Percentiles rank a stretch among this genome's conserved stretches.
Evolutionary conservation across 2,888 invertebrate genomes (phyloP).

Genomic region (Brachynemurus nebulosus): DNA sequence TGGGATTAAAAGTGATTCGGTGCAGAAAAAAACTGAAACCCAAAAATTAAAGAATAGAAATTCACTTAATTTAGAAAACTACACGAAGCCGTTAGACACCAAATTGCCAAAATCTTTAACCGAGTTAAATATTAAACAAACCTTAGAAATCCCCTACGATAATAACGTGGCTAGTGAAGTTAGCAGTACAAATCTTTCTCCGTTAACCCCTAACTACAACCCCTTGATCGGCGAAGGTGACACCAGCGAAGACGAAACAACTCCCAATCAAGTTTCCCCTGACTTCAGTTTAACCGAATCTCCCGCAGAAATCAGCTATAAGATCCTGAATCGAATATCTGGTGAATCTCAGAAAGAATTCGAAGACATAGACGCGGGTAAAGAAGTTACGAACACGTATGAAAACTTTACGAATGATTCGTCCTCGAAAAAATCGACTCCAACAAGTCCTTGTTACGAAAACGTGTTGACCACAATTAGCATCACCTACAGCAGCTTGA

Average conservation of each 20-base stretch:
- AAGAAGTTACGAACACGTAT: constrained; percentile 4
- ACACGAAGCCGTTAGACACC: constrained; percentile 12
- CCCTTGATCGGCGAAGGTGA: constrained; percentile 20
- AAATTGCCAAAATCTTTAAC: constrained; percentile 27
- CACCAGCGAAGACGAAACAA: constrained; percentile 24
- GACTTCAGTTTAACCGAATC: constrained; percentile 26
- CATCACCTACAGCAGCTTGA: constrained; percentile 44
- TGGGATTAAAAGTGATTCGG: no score
- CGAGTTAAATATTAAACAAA: constrained; percentile 24
- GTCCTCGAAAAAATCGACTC: constrained; percentile 32
- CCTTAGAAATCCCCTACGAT: constrained; percentile 19
- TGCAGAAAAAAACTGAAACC: neutral
- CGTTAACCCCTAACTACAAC: constrained; percentile 29
- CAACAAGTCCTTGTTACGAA: constrained; percentile 38
- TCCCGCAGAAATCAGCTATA: constrained; percentile 36
- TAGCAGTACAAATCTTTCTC: constrained; percentile 25
- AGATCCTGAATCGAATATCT: constrained; percentile 35
- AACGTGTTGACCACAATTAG: constrained; percentile 53
- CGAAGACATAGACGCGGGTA: neutral
- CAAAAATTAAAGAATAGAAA: constrained; percentile 20
- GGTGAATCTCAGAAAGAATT: constrained; percentile 10
- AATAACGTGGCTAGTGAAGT: constrained; percentile 20
- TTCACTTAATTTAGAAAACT: constrained; percentile 26
- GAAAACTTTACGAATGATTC: constrained; percentile 6
- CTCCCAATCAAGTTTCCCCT: constrained; percentile 19